Percentiles rank a stretch among this genome's conserved stretches.
Conservation (phyloP, 2,113 vertebrate genomes). For the Gobius niger region DNA sequence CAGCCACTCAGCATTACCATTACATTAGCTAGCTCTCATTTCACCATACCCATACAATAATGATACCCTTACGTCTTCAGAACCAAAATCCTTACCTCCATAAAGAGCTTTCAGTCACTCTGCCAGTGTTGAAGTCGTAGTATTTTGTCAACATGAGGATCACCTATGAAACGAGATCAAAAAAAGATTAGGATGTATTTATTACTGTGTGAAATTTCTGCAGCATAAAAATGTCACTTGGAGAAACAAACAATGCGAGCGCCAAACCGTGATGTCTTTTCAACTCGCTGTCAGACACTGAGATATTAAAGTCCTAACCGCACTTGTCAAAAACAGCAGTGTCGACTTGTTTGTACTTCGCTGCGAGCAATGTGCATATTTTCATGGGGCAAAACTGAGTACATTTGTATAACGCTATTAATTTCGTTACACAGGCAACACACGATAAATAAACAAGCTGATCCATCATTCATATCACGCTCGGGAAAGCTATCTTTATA, state of each 20-base stretch:
- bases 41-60: not conserved
- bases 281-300: constrained; percentile 26
- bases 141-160: constrained; percentile 96
- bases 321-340: constrained; percentile 13
- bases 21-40: not conserved
- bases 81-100: constrained; percentile 84
- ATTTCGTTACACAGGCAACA: constrained; percentile 23
- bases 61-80: not conserved
- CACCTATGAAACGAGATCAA: constrained; percentile 82
- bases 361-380: constrained; percentile 14
- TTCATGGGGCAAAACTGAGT: constrained; percentile 14
- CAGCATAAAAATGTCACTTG: constrained; percentile 22
- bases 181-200: constrained; percentile 34
- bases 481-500: constrained; percentile 33
- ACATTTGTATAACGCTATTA: constrained; percentile 28
- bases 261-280: constrained; percentile 16
- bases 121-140: constrained; percentile 93
- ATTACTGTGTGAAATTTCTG: constrained; percentile 28
- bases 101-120: constrained; percentile 93
- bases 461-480: constrained; percentile 27
- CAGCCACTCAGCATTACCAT: constrained; percentile 7
- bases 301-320: constrained; percentile 43
- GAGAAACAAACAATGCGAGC: constrained; percentile 8
- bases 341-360: not conserved
- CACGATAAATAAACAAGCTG: constrained; percentile 51